Evolutionary conservation across 2,113 vertebrate genomes (phyloP).

Genomic region (Serinus canaria): DNA sequence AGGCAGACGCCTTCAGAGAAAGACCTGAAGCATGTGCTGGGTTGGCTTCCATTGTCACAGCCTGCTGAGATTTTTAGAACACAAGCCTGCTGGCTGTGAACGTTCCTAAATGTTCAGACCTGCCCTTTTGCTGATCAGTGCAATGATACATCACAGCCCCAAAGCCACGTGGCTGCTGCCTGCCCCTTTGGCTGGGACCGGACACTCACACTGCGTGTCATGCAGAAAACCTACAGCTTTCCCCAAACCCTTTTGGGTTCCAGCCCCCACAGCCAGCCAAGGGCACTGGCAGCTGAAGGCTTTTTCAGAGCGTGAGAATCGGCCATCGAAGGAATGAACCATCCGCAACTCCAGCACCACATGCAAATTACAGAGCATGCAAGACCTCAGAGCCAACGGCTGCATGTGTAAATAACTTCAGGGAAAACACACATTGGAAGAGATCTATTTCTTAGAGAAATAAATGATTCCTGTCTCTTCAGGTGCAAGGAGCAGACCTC

Average conservation of each 20-base stretch:
- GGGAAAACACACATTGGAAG: background rate
- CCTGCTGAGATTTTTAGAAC: background rate
- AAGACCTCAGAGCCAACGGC: slow-evolving; percentile 23
- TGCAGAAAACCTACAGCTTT: background rate
- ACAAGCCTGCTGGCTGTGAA: background rate
- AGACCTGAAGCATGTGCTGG: background rate
- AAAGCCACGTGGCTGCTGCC: background rate
- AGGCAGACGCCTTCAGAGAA: background rate
- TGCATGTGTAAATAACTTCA: background rate
- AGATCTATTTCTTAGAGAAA: background rate
- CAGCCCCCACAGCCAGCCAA: background rate
- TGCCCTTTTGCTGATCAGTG: background rate
- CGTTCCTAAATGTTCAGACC: background rate
- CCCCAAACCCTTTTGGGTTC: background rate
- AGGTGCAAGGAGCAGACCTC: background rate
- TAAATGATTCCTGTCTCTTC: background rate
- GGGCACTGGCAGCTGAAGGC: background rate
- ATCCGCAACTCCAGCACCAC: background rate
- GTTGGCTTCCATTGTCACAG: background rate
- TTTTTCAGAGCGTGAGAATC: background rate
- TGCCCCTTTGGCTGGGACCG: background rate
- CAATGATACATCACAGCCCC: background rate
- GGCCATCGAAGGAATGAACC: background rate
- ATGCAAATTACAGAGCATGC: background rate
- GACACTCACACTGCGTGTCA: fast-evolving